Percentiles rank a stretch among this genome's conserved stretches.
Evolutionary conservation across 2,797 vertebrate species (phyloP).

Genomic region (Propithecus deckenii): DNA sequence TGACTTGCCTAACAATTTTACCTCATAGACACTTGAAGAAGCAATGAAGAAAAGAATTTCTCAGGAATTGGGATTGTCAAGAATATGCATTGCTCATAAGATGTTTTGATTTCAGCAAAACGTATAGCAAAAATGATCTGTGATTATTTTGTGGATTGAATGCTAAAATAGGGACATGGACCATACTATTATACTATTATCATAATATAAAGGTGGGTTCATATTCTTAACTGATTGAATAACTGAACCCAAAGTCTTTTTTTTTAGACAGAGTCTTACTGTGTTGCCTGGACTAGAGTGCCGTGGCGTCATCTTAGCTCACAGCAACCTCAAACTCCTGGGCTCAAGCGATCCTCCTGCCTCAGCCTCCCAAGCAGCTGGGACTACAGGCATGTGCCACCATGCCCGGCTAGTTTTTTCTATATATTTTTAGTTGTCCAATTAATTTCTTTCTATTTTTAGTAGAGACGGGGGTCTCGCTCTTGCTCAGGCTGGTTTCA

Average conservation of each 20-base stretch:
- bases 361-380: too few relatives aligned
- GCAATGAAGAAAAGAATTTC: neutral
- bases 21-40: neutral
- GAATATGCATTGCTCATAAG: neutral
- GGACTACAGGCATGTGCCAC: too few relatives aligned
- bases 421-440: too few relatives aligned
- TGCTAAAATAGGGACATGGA: neutral
- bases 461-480: too few relatives aligned
- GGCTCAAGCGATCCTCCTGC: too few relatives aligned
- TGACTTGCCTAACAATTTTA: neutral
- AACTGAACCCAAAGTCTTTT: neutral
- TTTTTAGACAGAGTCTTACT: too few relatives aligned
- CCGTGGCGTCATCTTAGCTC: too few relatives aligned
- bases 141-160: constrained; percentile 2
- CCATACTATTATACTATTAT: neutral
- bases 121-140: neutral
- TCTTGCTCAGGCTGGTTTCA: too few relatives aligned
- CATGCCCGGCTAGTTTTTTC: too few relatives aligned
- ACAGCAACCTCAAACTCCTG: too few relatives aligned
- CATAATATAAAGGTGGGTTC: neutral
- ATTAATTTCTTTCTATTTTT: too few relatives aligned
- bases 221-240: neutral
- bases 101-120: constrained; percentile 36
- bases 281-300: too few relatives aligned
- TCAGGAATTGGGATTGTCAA: neutral